phyloP scores from a whole-genome alignment of 2,797 vertebrate genomes.

The Hydrocynus forskahlii region DNA sequence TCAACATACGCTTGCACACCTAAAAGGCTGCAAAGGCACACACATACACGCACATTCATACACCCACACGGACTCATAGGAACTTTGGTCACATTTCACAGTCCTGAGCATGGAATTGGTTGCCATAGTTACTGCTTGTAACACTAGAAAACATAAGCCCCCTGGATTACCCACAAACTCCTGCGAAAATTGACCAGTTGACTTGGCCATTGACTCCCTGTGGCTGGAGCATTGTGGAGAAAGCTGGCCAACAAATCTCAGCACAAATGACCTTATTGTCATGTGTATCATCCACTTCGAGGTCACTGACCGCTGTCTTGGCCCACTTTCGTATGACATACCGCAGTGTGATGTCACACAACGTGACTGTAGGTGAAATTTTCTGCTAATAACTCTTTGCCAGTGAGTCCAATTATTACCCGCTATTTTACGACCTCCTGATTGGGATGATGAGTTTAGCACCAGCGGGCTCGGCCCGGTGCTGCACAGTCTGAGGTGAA shows the following conservation, averaged over 20 bases:
- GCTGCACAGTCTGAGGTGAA: conserved; percentile 14
- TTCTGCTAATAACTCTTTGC: conserved; percentile 60
- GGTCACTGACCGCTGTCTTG: not conserved
- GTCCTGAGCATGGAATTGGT: conserved; percentile 27
- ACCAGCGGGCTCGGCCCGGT: conserved; percentile 49
- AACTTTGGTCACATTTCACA: conserved; percentile 13
- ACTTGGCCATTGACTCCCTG: not conserved
- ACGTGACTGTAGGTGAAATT: conserved; percentile 2
- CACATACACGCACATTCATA: not conserved
- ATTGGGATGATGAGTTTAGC: conserved; percentile 64
- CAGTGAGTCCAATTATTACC: conserved; percentile 66
- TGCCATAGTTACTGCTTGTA: conserved; percentile 19
- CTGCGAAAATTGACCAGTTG: not conserved
- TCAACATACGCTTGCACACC: conserved; percentile 4
- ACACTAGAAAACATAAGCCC: conserved; percentile 33
- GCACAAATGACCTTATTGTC: not conserved
- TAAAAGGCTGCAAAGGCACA: not conserved
- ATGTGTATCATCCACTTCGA: not conserved
- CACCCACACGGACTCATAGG: not conserved
- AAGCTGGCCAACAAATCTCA: not conserved
- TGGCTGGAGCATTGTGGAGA: conserved; percentile 18
- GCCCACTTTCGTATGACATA: not conserved
- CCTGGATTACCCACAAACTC: conserved; percentile 8
- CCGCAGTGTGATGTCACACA: conserved; percentile 1
- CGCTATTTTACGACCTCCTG: conserved; percentile 62